phyloP scores from a whole-genome alignment of 30 jellyfish, hydroid and myxozoan species.

The Cassiopea xamachana region DNA sequence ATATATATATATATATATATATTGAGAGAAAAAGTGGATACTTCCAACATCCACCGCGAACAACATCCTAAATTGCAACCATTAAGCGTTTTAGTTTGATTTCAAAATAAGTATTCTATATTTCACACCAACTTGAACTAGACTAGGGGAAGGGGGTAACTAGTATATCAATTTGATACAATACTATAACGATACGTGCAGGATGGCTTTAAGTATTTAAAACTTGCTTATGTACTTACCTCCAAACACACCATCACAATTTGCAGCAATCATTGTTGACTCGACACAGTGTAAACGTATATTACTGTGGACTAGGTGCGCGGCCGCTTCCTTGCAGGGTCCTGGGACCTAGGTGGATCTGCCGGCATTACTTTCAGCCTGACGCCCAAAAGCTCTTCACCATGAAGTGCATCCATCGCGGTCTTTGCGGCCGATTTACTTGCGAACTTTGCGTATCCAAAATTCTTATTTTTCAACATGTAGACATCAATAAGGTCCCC shows the following conservation, averaged over 20 bases:
- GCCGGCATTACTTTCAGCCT: conserved; percentile 95
- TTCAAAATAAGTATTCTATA: too few relatives aligned
- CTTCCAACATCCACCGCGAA: too few relatives aligned
- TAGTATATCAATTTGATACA: not conserved
- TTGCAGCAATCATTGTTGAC: not conserved
- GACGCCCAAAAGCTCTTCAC: conserved; percentile 95
- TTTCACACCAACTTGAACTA: too few relatives aligned
- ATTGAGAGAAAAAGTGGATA: too few relatives aligned
- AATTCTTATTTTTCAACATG: conserved; percentile 89
- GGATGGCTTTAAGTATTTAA: not conserved
- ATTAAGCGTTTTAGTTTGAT: too few relatives aligned
- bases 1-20: too few relatives aligned
- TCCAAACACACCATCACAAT: not conserved
- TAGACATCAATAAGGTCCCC: conserved; percentile 97
- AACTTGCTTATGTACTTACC: conserved; percentile 1
- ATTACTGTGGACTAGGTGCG: conserved; percentile 60
- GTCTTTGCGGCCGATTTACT: conserved; percentile 83
- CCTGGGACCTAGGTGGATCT: conserved; percentile 97
- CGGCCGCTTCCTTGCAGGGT: conserved; percentile 97
- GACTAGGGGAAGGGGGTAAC: too few relatives aligned
- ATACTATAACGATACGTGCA: not conserved
- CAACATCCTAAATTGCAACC: too few relatives aligned
- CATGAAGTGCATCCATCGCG: conserved; percentile 91
- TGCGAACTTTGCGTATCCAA: conserved; percentile 96
- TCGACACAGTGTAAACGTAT: not conserved